These are phyloP conservation scores for Dendronephthya gigantea DNA, from an alignment of 64 coral and sea anemone species.

Conservation along the genomic window DNA sequence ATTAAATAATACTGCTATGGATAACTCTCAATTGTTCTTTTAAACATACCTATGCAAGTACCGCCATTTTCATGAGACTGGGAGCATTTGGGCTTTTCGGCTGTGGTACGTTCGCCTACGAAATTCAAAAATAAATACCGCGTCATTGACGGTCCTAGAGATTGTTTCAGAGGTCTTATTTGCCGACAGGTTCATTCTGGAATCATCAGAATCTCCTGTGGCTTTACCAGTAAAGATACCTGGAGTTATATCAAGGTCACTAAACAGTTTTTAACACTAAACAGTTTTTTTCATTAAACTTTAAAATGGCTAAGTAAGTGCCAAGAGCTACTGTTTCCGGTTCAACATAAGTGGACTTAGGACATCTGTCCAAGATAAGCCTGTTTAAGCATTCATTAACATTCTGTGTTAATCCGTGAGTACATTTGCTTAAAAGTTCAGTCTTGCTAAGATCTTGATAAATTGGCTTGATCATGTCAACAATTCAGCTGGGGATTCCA, in stretches of 20 bases:
- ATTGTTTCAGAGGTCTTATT: not conserved
- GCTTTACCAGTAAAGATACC: not conserved
- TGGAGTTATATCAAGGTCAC: not conserved
- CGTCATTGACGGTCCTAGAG: no score
- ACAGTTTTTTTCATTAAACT: no score
- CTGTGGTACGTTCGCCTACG: no score
- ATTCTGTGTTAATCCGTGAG: constrained; percentile 1
- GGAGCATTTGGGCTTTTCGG: no score
- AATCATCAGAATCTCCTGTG: not conserved
- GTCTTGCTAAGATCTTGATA: not conserved
- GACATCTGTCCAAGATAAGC: no score
- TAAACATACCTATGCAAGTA: no score
- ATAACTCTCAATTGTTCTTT: no score
- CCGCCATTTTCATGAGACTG: no score
- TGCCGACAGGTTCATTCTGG: not conserved
- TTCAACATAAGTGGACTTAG: not conserved
- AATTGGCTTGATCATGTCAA: not conserved
- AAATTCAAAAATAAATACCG: no score
- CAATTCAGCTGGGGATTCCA: not conserved
- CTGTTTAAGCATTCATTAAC: not conserved
- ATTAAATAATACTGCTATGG: no score
- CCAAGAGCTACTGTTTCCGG: not conserved
- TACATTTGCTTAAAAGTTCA: not conserved
- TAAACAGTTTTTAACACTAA: not conserved
- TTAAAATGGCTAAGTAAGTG: constrained; percentile 3